phyloP scores from a whole-genome alignment of 2,113 vertebrate genomes.

The Triplophysa siluroides region DNA sequence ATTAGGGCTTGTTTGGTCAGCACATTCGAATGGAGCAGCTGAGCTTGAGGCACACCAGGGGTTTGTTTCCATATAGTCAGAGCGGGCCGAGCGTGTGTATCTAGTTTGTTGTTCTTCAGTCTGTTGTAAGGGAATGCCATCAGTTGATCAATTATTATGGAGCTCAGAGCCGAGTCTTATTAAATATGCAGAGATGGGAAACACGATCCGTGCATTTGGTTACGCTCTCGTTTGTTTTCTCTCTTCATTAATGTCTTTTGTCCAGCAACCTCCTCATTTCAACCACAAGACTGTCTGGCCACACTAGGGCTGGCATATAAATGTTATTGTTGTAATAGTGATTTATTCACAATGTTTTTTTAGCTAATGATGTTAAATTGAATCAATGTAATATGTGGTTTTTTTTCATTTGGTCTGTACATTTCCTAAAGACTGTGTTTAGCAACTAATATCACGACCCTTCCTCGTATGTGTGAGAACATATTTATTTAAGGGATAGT shows the following conservation, averaged over 20 bases:
- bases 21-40: background rate
- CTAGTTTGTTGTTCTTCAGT: conserved; percentile 18
- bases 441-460: too few species aligned
- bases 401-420: too few species aligned
- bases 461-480: too few species aligned
- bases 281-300: conserved; percentile 3
- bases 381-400: too few species aligned
- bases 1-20: background rate
- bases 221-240: background rate
- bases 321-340: background rate
- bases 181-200: conserved; percentile 50
- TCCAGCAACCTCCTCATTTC: background rate
- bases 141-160: conserved; percentile 56
- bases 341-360: too few species aligned
- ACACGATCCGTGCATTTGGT: conserved; percentile 41
- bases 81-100: background rate
- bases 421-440: too few species aligned
- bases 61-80: conserved; percentile 3
- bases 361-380: too few species aligned
- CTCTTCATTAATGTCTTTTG: conserved; percentile 11
- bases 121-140: conserved; percentile 48
- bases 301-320: too few species aligned
- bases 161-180: conserved; percentile 40
- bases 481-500: too few species aligned
- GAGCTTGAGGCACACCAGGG: background rate